A percentile compares a stretch with the other conserved stretches of the same genome.
Conservation (phyloP, 2,888 invertebrate species). For the Parelbella ahira region DNA sequence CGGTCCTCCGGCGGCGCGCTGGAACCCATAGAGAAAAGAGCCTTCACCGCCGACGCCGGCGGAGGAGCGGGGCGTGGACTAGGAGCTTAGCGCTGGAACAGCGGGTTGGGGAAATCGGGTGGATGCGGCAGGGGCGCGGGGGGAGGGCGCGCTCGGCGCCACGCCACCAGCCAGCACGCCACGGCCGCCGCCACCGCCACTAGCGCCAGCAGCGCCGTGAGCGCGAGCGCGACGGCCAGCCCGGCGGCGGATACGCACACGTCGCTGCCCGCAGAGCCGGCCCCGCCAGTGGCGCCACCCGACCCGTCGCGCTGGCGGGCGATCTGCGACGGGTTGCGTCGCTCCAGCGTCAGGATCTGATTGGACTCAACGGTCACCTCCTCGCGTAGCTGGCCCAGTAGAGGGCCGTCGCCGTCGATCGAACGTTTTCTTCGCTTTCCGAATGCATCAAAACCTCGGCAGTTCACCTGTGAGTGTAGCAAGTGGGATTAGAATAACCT, state of each 20-base stretch:
- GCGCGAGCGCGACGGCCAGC: constrained; percentile 93
- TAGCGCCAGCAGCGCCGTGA: constrained; percentile 93
- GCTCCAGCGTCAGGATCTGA: constrained; percentile 93
- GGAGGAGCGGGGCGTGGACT: constrained; percentile 45
- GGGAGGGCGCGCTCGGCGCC: constrained; percentile 91
- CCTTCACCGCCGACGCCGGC: constrained; percentile 77
- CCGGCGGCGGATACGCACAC: constrained; percentile 97
- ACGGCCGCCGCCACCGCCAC: constrained; percentile 97
- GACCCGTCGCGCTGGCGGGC: constrained; percentile 90
- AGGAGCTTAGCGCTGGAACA: constrained; percentile 82
- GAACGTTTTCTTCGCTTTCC: constrained; percentile 87
- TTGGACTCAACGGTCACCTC: constrained; percentile 96
- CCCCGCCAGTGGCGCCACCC: constrained; percentile 81
- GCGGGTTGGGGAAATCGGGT: constrained; percentile 96
- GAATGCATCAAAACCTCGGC: constrained; percentile 94
- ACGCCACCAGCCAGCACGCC: constrained; percentile 97
- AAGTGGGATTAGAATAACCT: too few relatives aligned
- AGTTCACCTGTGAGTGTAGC: constrained; percentile 85
- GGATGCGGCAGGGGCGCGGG: constrained; percentile 96
- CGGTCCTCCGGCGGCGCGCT: constrained; percentile 77
- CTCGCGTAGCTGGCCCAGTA: constrained; percentile 92
- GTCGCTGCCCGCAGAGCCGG: constrained; percentile 85
- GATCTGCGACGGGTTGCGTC: constrained; percentile 87
- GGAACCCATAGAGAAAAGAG: constrained; percentile 65
- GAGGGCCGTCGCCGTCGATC: constrained; percentile 72